Evolutionary conservation across 2,797 vertebrate species (phyloP).

Genomic region (Chiloscyllium punctatum): DNA sequence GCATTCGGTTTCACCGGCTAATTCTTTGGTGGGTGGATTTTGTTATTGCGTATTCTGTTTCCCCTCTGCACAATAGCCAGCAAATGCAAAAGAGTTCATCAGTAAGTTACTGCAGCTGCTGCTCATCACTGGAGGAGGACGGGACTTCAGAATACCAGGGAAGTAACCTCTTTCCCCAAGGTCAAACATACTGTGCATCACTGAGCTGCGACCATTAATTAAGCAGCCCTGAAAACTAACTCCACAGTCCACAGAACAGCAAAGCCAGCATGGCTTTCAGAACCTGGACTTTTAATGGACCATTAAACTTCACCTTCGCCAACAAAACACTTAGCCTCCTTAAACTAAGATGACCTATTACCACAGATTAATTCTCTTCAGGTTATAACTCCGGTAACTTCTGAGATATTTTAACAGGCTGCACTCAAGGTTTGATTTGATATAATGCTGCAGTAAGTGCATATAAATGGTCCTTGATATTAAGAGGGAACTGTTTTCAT

Average conservation of each 20-base stretch:
- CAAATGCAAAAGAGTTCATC: not conserved
- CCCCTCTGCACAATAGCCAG: not conserved
- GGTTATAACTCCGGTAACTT: constrained; percentile 23
- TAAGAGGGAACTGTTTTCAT: not conserved
- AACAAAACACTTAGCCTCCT: constrained; percentile 26
- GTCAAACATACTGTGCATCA: not conserved
- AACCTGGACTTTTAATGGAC: constrained; percentile 18
- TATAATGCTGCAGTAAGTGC: constrained; percentile 20
- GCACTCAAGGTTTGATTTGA: not conserved
- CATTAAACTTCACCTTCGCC: constrained; percentile 16
- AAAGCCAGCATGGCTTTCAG: not conserved
- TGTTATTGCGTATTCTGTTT: not conserved
- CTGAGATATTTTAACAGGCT: not conserved
- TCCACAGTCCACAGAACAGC: not conserved
- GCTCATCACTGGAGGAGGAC: not conserved
- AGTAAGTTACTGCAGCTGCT: not conserved
- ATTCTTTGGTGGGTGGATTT: not conserved
- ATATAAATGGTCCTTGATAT: constrained; percentile 4
- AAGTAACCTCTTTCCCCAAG: not conserved
- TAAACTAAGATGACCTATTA: not conserved
- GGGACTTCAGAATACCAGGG: not conserved
- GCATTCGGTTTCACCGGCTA: not conserved
- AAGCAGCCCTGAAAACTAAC: not conserved
- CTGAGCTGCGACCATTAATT: not conserved
- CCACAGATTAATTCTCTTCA: constrained; percentile 28